Conservation (phyloP, 1,140 invertebrate genomes). For the Zaprionus vittiger region DNA sequence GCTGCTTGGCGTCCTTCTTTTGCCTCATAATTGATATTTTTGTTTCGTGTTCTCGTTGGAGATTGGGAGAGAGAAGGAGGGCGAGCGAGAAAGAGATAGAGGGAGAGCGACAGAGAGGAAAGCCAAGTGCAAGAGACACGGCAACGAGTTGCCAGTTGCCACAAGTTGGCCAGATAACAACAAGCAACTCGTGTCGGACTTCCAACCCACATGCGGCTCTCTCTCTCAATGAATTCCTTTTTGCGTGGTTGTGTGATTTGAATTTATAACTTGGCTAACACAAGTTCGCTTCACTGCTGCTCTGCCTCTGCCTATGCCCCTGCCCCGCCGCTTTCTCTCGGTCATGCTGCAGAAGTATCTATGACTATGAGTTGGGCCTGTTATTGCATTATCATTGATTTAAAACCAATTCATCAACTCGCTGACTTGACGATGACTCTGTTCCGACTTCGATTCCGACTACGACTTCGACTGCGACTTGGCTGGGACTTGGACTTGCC, state of each 20-base stretch:
- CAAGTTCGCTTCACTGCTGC: constrained; percentile 13
- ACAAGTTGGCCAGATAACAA: constrained; percentile 68
- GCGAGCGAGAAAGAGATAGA: constrained; percentile 9
- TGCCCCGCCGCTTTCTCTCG: not conserved
- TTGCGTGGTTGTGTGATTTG: constrained; percentile 81
- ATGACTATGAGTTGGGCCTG: constrained; percentile 65
- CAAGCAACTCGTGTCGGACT: constrained; percentile 60
- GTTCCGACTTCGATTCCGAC: constrained; percentile 48
- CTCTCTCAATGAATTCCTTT: constrained; percentile 67
- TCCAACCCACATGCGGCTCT: constrained; percentile 62
- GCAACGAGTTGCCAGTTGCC: constrained; percentile 57
- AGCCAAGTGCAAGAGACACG: constrained; percentile 44
- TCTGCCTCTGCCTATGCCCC: not conserved
- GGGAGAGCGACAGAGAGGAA: not conserved
- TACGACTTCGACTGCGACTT: constrained; percentile 19
- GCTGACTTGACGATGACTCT: constrained; percentile 76
- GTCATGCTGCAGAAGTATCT: constrained; percentile 19
- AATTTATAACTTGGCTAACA: constrained; percentile 78
- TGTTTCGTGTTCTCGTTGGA: constrained; percentile 60
- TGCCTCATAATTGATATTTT: constrained; percentile 82
- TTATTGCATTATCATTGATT: constrained; percentile 82
- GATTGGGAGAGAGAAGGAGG: not conserved
- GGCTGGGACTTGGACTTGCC: constrained; percentile 14
- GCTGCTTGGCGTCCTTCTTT: constrained; percentile 59
- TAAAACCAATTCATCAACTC: constrained; percentile 81